Conservation (phyloP, 2,113 vertebrate species). For the Petrocephalus zakoni region DNA sequence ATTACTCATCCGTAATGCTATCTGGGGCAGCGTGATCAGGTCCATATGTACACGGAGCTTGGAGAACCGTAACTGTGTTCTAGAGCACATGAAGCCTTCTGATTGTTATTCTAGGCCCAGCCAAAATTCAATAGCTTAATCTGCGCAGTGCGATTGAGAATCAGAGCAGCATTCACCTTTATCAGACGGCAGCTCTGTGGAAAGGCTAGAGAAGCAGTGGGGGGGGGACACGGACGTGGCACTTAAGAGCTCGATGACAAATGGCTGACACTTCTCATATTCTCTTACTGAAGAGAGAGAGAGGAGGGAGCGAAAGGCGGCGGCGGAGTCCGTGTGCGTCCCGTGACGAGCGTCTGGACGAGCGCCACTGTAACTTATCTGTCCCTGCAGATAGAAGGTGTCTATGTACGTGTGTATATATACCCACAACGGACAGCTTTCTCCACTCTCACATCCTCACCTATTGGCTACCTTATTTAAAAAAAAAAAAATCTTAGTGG, state of each 20-base stretch:
- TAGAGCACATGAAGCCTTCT: constrained; percentile 51
- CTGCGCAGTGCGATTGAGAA: constrained; percentile 39
- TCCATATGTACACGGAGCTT: constrained; percentile 52
- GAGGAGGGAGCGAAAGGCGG: background rate
- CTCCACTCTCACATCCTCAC: background rate
- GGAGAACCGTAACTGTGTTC: constrained; percentile 32
- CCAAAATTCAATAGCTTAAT: constrained; percentile 42
- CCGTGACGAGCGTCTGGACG: background rate
- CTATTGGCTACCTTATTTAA: background rate
- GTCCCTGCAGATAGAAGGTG: background rate
- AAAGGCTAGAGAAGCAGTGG: constrained; percentile 18
- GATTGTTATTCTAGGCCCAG: constrained; percentile 56
- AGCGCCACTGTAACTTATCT: background rate
- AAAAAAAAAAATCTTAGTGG: background rate
- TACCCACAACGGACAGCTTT: background rate
- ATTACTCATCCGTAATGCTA: constrained; percentile 60
- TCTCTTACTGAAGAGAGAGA: background rate
- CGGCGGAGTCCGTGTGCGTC: background rate
- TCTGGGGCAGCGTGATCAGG: constrained; percentile 51
- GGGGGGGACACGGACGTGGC: background rate
- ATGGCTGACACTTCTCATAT: background rate
- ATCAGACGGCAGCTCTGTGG: constrained; percentile 5
- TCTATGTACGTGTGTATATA: background rate
- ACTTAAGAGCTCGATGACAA: background rate
- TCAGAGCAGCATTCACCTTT: constrained; percentile 26